A percentile compares a stretch with the other conserved stretches of the same genome.
phyloP scores from a whole-genome alignment of 2,113 vertebrate species.

The Sigmodon hispidus region DNA sequence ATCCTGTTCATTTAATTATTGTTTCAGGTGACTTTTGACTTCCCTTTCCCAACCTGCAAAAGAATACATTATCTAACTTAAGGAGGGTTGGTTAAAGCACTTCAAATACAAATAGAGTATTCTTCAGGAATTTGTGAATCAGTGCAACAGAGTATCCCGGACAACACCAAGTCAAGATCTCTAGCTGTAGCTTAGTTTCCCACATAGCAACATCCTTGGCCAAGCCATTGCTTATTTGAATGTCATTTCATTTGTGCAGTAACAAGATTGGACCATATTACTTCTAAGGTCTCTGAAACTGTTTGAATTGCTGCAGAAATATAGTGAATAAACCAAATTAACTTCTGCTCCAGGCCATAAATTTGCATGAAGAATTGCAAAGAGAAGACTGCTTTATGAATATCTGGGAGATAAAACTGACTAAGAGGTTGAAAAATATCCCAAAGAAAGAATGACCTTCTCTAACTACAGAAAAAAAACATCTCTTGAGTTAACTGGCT shows the following conservation, averaged over 20 bases:
- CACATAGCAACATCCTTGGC: neutral
- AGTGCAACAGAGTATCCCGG: neutral
- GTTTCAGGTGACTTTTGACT: neutral
- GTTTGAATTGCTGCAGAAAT: constrained; percentile 42
- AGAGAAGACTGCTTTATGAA: constrained; percentile 15
- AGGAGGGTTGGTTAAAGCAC: constrained; percentile 19
- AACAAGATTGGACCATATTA: neutral
- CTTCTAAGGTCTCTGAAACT: neutral
- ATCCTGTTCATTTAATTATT: neutral
- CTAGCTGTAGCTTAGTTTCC: neutral
- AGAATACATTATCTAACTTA: constrained; percentile 34
- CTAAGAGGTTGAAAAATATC: neutral
- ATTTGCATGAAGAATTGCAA: neutral
- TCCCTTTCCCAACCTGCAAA: neutral
- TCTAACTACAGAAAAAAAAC: constrained; percentile 26
- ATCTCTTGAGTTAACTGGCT: constrained; percentile 10
- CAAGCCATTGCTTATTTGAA: neutral
- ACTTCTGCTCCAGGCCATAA: neutral
- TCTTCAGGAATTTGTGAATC: neutral
- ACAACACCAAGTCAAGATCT: neutral
- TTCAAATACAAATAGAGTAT: constrained; percentile 37
- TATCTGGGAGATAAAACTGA: constrained; percentile 39
- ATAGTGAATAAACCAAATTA: constrained; percentile 17
- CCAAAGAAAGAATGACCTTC: neutral
- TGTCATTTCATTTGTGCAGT: constrained; percentile 33